These are phyloP conservation scores for Tarsius wallacei DNA, from an alignment of 2,797 vertebrate genomes.

Conservation along the genomic window DNA sequence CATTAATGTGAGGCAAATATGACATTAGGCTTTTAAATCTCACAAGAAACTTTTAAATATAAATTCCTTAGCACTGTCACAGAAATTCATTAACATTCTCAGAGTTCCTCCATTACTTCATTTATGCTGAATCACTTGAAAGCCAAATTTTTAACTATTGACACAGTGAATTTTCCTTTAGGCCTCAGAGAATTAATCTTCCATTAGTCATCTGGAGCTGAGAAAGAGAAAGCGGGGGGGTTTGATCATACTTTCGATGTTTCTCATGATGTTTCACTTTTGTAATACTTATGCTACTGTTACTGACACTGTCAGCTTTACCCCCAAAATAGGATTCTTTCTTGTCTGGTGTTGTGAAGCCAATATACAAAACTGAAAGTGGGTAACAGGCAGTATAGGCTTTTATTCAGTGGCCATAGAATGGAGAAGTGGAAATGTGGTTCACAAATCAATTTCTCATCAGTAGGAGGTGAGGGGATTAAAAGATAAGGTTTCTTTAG, in stretches of 20 bases:
- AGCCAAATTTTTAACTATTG: slow-evolving; percentile 73
- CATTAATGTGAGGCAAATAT: background rate
- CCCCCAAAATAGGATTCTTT: too few species aligned
- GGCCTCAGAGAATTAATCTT: slow-evolving; percentile 80
- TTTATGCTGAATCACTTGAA: slow-evolving; percentile 67
- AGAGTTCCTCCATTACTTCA: slow-evolving; percentile 70
- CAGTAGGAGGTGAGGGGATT: too few species aligned
- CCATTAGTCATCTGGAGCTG: slow-evolving; percentile 58
- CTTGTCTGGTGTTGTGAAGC: too few species aligned
- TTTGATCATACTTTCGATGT: slow-evolving; percentile 49
- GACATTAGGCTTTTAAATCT: slow-evolving; percentile 19
- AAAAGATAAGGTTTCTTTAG: too few species aligned
- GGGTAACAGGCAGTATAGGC: too few species aligned
- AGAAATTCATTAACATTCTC: slow-evolving; percentile 46
- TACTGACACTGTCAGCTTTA: too few species aligned
- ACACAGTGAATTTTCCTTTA: slow-evolving; percentile 61
- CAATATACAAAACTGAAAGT: too few species aligned
- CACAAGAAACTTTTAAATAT: slow-evolving; percentile 59
- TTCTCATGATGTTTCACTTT: slow-evolving; percentile 27
- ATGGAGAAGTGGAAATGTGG: too few species aligned
- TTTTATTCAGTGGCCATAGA: too few species aligned
- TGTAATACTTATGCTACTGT: background rate
- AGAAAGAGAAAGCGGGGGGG: background rate
- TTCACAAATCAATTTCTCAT: too few species aligned
- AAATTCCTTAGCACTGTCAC: background rate